Conservation (phyloP, 2,797 vertebrate species). For the Xiphorhynchus erythropygius region DNA sequence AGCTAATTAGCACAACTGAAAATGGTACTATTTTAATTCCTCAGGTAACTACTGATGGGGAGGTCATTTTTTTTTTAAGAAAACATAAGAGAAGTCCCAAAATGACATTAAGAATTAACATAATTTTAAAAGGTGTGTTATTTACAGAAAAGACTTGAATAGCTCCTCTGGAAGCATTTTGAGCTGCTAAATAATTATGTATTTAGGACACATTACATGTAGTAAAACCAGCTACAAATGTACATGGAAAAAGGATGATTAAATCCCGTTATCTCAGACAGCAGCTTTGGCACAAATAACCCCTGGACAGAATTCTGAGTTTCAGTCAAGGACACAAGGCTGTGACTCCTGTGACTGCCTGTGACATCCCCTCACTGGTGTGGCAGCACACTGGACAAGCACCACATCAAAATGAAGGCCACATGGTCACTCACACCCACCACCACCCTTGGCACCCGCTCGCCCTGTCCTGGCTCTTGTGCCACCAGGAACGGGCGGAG, state of each 20-base stretch:
- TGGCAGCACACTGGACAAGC: fast-evolving
- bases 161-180: constrained; percentile 4
- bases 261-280: not conserved
- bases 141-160: not conserved
- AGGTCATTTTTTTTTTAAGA: not conserved
- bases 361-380: not conserved
- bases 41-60: not conserved
- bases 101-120: not conserved
- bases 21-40: not conserved
- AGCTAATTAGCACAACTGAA: not conserved
- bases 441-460: not conserved
- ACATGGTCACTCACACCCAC: fast-evolving
- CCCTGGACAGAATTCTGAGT: not conserved
- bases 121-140: not conserved
- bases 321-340: not conserved
- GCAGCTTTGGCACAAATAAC: constrained; percentile 7
- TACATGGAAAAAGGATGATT: not conserved
- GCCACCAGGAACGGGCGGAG: fast-evolving
- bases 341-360: not conserved
- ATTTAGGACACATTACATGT: constrained; percentile 3
- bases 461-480: not conserved
- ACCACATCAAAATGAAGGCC: fast-evolving
- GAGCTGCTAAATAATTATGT: constrained; percentile 45
- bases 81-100: not conserved
- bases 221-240: constrained; percentile 10